Percentiles rank a stretch among this genome's conserved stretches.
phyloP scores from a whole-genome alignment of 37 sponge, comb jelly and placozoan genomes.

The Oopsacas minuta region DNA sequence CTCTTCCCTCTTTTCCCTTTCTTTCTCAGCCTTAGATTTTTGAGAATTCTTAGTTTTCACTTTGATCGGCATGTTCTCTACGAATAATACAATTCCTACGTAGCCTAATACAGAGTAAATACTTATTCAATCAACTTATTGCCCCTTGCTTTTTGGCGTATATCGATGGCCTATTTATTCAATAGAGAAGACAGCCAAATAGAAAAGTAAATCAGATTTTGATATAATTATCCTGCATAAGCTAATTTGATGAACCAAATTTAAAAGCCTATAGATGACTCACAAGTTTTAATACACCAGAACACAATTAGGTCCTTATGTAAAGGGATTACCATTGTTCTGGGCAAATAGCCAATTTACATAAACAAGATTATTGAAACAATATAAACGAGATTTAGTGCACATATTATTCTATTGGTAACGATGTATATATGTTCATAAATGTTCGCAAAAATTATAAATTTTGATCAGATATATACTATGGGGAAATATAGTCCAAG shows the following conservation, averaged over 20 bases:
- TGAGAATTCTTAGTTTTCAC: neutral
- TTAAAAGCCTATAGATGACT: conserved; percentile 3
- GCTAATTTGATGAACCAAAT: neutral
- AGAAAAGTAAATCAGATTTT: neutral
- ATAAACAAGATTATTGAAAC: too few relatives aligned
- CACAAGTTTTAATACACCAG: neutral
- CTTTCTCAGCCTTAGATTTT: conserved; percentile 3
- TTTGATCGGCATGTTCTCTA: neutral
- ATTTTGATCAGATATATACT: too few relatives aligned
- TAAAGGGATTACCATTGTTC: neutral
- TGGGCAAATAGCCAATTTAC: too few relatives aligned
- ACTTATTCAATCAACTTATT: too few relatives aligned
- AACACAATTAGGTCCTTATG: neutral
- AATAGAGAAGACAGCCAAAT: neutral
- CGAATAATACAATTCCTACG: neutral
- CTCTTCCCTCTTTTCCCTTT: neutral
- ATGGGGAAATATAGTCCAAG: too few relatives aligned
- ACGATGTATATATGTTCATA: too few relatives aligned
- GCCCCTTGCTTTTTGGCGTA: too few relatives aligned
- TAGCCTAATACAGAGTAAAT: neutral
- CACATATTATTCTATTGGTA: too few relatives aligned
- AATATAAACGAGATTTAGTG: too few relatives aligned
- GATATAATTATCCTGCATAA: neutral
- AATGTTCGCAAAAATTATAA: too few relatives aligned
- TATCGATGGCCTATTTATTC: too few relatives aligned